Percentiles rank a stretch among this genome's conserved stretches.
phyloP scores from a whole-genome alignment of 2,888 invertebrate genomes.

The Crossocerus cetratus region DNA sequence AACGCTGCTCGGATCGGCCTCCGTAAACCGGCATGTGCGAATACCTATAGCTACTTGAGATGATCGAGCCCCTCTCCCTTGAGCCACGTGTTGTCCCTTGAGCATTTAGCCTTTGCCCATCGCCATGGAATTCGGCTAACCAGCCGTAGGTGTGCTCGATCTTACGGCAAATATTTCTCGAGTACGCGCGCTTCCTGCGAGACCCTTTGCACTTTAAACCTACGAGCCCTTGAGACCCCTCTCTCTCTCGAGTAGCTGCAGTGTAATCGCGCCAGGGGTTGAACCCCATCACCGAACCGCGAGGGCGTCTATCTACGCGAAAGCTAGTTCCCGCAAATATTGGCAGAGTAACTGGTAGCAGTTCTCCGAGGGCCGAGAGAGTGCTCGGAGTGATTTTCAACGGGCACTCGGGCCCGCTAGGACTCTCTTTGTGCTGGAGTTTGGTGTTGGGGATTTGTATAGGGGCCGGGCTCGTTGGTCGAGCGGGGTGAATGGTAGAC shows the following conservation, averaged over 20 bases:
- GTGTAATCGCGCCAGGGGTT: no score
- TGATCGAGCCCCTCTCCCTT: no score
- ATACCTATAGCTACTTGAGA: slow-evolving; percentile 11
- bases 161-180: no score
- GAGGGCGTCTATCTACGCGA: background rate
- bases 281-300: background rate
- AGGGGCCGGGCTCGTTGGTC: slow-evolving; percentile 48
- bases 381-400: slow-evolving; percentile 26
- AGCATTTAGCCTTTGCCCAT: no score
- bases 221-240: no score
- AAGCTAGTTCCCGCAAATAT: background rate
- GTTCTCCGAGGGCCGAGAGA: slow-evolving; percentile 8
- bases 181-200: no score
- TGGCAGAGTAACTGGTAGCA: background rate
- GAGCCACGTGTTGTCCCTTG: no score
- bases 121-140: no score
- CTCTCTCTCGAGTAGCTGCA: no score
- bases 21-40: slow-evolving; percentile 24
- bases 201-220: no score
- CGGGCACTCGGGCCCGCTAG: slow-evolving; percentile 29
- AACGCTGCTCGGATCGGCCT: no score
- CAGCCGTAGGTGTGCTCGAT: no score
- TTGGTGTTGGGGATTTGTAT: slow-evolving; percentile 59
- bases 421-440: slow-evolving; percentile 57
- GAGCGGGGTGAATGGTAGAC: slow-evolving; percentile 59